Base-by-base conservation (phyloP, 2,797 vertebrate species). In the Muscicapa comitata region DNA sequence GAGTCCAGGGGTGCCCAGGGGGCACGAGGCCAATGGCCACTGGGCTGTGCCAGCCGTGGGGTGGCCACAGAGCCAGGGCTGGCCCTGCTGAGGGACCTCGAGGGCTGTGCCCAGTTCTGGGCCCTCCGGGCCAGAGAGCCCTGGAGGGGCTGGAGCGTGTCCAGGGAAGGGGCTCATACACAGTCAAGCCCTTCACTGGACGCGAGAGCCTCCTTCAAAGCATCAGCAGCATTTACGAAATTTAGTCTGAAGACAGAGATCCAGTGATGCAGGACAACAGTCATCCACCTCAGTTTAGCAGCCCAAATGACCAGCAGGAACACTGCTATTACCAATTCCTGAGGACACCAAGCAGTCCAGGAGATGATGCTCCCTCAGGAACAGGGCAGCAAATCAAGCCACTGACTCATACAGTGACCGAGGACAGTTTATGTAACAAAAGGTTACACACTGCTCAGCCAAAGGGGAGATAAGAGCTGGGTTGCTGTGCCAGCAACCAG, bases 401-500 rank as follows among this genome's bases (percentile, higher is more conserved):
- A 42, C 15, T 16, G 48, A 45, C 61, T 75, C 0, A 0, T 5
- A 29, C 9, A 33, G 18, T 4, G 2, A 66, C 35, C 0, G 0
- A 73, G 61, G 21, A 13, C 8, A 17, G 50, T 7, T 72, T 72
- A 59, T 43, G 20, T 70, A 75, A 88, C 43, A 43, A n/a, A 63
- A 65, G n/a, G 26, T 75, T 50, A 50, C 26, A 42, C 9, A 1
- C 6, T 11, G 25, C 43, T 71, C 45, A 83, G 23, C 43, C 28
- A 33, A 62, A 82, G 35, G 26, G 61, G 29, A 85, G 76, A 6
- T 37, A 65, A 86, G 47, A 53, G 20, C 24, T 65, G 70, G 24
- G 26, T 73, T 17, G 24, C 28, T 63, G 53, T 28, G n/a, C 0
- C 6, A 45, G 20, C 40, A 58, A 79, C 11, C 51, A 86, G 59